Base-by-base conservation (phyloP, 2,888 invertebrate species). In the Callinectes sapidus region DNA sequence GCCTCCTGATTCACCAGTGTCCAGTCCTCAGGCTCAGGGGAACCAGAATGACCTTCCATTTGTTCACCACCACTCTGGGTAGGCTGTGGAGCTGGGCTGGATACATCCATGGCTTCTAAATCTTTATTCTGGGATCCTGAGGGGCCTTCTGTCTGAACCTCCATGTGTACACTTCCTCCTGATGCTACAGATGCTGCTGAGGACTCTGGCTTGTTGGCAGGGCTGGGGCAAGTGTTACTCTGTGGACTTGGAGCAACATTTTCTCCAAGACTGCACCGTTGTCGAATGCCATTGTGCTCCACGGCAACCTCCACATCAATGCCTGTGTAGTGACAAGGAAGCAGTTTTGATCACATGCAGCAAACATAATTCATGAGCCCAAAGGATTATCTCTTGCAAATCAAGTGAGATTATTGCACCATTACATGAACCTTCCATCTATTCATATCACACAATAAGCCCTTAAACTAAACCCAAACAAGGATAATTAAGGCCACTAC, bases 1-100 rank as follows among this genome's bases (percentile, higher is more conserved):
- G 87, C 23, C 16, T 93, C 81, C n/a, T 90, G 90, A 55, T 89
- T 93, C 39, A 93, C 93, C 32, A 93, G 54, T 10, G 81, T 93
- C 93, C 93, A 93, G 32, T 93, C 93, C 54, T 93, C 93, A 23
- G 66, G 89, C 16, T 93, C 93, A 55, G 92, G 90, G 14, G 92
- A 87, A 23, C 28, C 32, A 54, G 71, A 54, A 13, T 92, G 89
- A 8, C 55, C 89, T 32, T 87, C 91, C 61, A 61, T 87, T 6
- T 86, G 77, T 14, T 32, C 71, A 23, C 32, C 87, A 39, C 87
- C 87, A 8, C 28, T n/a, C 2, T 13, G 71, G 18, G 23, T 87
- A 35, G 48, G 48, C n/a, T 39, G 23, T 14, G 61, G 55, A 32
- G 90, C 81, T 88, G 92, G 92, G 71, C 92, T 93, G 85, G 89